Evolutionary conservation across 2,113 vertebrate genomes (phyloP), one percentile per base, ranked within the genome.

Genomic region (Otolemur garnettii): DNA sequence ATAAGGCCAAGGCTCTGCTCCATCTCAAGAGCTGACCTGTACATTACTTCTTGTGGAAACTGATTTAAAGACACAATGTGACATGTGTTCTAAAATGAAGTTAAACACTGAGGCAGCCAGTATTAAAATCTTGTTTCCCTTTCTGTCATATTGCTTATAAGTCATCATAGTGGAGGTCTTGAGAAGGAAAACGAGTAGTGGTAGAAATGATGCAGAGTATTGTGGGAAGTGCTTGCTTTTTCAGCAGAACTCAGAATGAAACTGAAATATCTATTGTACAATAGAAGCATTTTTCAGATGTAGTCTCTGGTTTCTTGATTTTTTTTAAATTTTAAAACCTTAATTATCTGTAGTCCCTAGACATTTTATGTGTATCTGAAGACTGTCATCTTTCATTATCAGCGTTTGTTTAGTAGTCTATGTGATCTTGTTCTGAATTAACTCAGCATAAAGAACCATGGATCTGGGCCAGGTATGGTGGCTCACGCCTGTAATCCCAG

Each of bases 401-500:
- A 96, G 79, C 21, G 22, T 94, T 80, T 96, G 45, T 87, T 96
- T 30, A 21, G 96, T 0, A 17, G 42, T 84, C 35, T 96, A 13
- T 96, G 83, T 91, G 85, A 79, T 84, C 64, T 75, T 92, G 6
- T 96, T 97, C 60, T 93, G 1, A 97, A 62, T 98, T 87, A 96
- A 81, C 38, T 95, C 26, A n/a, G 33, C 11, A 19, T 87, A 77
- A 57, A 84, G 64, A 84, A 1, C 84, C 79, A 22, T 79, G 64
- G 28, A 50, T 84, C 64, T 55, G 13, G 74, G 45, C 45, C 45
- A 50, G 45, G 8, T 50, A 1, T 50, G 45, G 45, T 50, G 45
- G 45, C 45, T 50, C 45, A 50, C 45, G 10, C 45, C 45, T 9
- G 45, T 50, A 10, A 50, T 50, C 45, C 45, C 45, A 50, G 45